These are phyloP conservation scores for Zeuzera pyrina DNA, from an alignment of 2,888 invertebrate genomes.

Conservation along the genomic window DNA sequence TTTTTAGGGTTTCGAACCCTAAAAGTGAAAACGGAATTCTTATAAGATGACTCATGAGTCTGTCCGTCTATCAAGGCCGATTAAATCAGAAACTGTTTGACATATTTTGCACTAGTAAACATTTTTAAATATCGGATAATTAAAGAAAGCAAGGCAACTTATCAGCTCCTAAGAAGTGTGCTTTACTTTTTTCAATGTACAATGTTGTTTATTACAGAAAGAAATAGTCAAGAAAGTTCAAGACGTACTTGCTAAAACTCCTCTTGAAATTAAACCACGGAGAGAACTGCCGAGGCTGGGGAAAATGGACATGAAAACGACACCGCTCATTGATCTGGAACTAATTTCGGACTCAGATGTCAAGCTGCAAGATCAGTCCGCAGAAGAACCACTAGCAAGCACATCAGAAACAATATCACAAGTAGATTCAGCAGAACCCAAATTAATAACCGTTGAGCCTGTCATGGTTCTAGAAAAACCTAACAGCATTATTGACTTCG, in stretches of 20 bases:
- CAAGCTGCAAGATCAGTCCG: slow-evolving; percentile 4
- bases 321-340: slow-evolving; percentile 42
- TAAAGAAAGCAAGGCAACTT: no score
- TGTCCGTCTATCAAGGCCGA: no score
- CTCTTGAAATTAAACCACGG: slow-evolving; percentile 72
- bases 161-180: no score
- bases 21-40: no score
- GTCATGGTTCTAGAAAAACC: slow-evolving; percentile 34
- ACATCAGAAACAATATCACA: background rate
- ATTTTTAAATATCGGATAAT: no score
- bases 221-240: slow-evolving; percentile 82
- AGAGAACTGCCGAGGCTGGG: slow-evolving; percentile 45
- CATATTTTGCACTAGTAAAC: no score
- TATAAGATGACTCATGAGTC: no score
- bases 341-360: slow-evolving; percentile 5
- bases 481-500: slow-evolving; percentile 42
- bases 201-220: slow-evolving; percentile 66
- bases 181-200: no score
- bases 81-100: no score
- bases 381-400: background rate
- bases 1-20: no score
- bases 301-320: slow-evolving; percentile 29
- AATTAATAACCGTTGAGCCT: slow-evolving; percentile 5
- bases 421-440: background rate
- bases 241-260: slow-evolving; percentile 81